A percentile compares a stretch with the other conserved stretches of the same genome.
phyloP scores from a whole-genome alignment of 2,888 invertebrate species.

The Drosophila mimetica region DNA sequence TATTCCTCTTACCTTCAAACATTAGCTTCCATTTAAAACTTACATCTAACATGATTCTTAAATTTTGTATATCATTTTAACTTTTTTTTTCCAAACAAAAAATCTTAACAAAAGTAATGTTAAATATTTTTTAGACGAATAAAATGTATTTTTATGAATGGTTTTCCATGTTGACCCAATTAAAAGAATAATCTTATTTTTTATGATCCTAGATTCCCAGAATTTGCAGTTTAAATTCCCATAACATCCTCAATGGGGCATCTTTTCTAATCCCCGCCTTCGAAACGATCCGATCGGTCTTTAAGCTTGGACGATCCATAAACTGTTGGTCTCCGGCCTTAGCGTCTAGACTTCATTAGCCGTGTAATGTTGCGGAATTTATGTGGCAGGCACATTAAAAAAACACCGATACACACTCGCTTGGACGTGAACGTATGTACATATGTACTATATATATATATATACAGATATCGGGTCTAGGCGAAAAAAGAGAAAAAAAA shows the following conservation, averaged over 20 bases:
- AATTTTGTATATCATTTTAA: no score
- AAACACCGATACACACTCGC: conserved; percentile 38
- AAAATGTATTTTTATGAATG: no score
- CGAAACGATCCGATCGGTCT: conserved; percentile 3
- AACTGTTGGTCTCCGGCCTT: conserved; percentile 17
- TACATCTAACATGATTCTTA: not conserved
- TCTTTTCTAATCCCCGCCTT: conserved; percentile 23
- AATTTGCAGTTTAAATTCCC: not conserved
- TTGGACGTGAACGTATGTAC: not conserved
- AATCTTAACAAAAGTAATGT: no score
- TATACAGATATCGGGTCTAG: conserved; percentile 22
- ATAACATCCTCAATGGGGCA: not conserved
- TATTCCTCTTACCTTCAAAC: no score
- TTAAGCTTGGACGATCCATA: conserved; percentile 39
- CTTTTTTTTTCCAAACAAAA: no score
- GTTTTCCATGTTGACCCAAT: no score
- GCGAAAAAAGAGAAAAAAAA: conserved; percentile 6
- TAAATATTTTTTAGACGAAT: no score
- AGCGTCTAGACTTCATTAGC: conserved; percentile 74
- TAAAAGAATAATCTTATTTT: no score
- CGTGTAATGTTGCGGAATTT: conserved; percentile 71
- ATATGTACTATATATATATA: no score
- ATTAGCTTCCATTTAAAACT: not conserved
- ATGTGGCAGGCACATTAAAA: conserved; percentile 73
- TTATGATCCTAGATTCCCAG: not conserved